Base-by-base conservation (phyloP, 2,113 vertebrate genomes). In the Hepsetus odoe region DNA sequence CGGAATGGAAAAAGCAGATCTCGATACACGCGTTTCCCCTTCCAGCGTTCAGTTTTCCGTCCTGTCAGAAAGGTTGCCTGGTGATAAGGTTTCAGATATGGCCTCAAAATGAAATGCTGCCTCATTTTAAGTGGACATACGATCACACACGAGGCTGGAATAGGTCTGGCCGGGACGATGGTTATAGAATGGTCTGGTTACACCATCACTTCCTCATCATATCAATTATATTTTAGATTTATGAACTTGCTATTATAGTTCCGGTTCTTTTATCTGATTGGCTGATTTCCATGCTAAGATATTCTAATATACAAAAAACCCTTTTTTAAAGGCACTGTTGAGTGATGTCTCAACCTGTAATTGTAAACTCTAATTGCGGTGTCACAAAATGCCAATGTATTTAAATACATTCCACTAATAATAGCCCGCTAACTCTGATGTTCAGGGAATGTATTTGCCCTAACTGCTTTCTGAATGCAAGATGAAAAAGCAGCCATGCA, bases 81-180 rank as follows among this genome's bases (percentile, higher is more conserved):
- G 56, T 5, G 73, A 76, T 65, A 76, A 76, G 79, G 79, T 82
- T 82, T 77, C 80, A 82, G 49, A 49, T 18, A 24, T 73, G 69
- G 16, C 53, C 26, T 55, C 28, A 72, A 72, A 61, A 38, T 64
- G 28, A 72, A 62, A 78, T 51, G 38, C 76, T 33, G 61, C 69
- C 40, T 70, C 28, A 12, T 67, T 9, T 74, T 66, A 74, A 58
- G 24, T 44, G 66, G 56, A 78, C n/a, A 49, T 33, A 62, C 64
- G 67, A 71, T 71, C 59, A 44, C 28, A 7, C n/a, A 3, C 33
- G 33, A 38, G 53, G 56, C 40, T 53, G 38, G 42, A 42, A 30
- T 61, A 26, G 32, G 33, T 49, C 42, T 70, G 58, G 28, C n/a
- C 70, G 12, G 42, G 28, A 62, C 51, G 51, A 2, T 49, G 20